phyloP scores from a whole-genome alignment of 2,888 invertebrate species.

The Phragmatobia fuliginosa region DNA sequence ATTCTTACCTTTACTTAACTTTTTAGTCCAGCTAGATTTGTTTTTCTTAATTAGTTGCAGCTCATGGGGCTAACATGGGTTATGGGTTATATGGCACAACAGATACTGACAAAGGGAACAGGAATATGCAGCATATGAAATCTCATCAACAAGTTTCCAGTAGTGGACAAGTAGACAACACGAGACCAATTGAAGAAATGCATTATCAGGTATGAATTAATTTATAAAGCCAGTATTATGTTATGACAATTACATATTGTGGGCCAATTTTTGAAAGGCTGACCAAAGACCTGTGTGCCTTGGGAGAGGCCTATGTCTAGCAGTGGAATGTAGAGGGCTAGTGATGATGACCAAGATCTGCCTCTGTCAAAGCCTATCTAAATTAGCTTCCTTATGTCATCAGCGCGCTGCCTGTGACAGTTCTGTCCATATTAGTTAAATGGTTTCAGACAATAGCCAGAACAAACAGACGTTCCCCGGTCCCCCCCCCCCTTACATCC shows the following conservation, averaged over 20 bases:
- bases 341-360: too few species aligned
- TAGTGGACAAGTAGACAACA: constrained; percentile 73
- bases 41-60: constrained; percentile 77
- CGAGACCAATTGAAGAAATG: constrained; percentile 84
- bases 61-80: constrained; percentile 86
- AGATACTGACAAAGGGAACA: constrained; percentile 74
- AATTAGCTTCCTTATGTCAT: too few species aligned
- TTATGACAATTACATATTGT: not conserved
- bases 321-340: too few species aligned
- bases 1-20: not conserved
- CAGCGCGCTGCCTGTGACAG: too few species aligned
- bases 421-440: too few species aligned
- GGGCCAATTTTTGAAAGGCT: too few species aligned
- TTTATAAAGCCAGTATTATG: not conserved
- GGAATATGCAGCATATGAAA: constrained; percentile 80
- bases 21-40: constrained; percentile 20
- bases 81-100: constrained; percentile 86
- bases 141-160: constrained; percentile 84
- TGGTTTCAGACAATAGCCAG: too few species aligned
- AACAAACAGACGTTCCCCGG: too few species aligned
- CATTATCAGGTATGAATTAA: constrained; percentile 84
- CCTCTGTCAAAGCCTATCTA: too few species aligned
- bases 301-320: not conserved
- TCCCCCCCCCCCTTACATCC: too few species aligned
- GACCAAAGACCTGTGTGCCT: too few species aligned